A percentile compares a stretch with the other conserved stretches of the same genome.
Conservation (phyloP, 2,888 invertebrate genomes). For the Emmelina monodactyla region DNA sequence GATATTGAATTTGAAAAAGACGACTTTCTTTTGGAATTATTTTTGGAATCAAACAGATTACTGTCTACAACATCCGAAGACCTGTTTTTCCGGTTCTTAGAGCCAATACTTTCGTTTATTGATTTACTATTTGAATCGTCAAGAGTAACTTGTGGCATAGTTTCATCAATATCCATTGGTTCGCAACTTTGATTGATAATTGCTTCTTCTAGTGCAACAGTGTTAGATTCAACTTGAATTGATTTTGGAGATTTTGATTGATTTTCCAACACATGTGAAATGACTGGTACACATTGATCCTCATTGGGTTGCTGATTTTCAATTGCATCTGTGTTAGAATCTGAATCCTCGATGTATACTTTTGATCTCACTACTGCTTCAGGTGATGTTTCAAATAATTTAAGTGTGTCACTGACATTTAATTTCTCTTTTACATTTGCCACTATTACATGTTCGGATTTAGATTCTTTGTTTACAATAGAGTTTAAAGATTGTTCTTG, state of each 20-base stretch:
- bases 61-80: background rate
- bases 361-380: slow-evolving; percentile 23
- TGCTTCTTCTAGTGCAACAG: background rate
- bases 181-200: slow-evolving; percentile 30
- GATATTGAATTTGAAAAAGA: slow-evolving; percentile 10
- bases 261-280: slow-evolving; percentile 21
- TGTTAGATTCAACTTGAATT: background rate
- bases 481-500: slow-evolving; percentile 8
- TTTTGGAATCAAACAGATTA: too few species aligned
- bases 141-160: slow-evolving; percentile 32
- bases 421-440: too few species aligned
- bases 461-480: background rate
- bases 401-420: too few species aligned
- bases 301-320: slow-evolving; percentile 20
- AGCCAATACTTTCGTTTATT: slow-evolving; percentile 7
- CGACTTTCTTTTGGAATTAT: slow-evolving; percentile 14
- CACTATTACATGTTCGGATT: too few species aligned
- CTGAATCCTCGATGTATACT: slow-evolving; percentile 39
- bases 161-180: slow-evolving; percentile 58
- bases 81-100: background rate
- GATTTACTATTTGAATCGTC: slow-evolving; percentile 18
- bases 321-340: slow-evolving; percentile 36
- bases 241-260: slow-evolving; percentile 3
- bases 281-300: slow-evolving; percentile 48
- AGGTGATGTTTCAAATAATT: slow-evolving; percentile 29